Evolutionary conservation across 1,140 invertebrate species (phyloP).

Genomic region (Drosophila albomicans): DNA sequence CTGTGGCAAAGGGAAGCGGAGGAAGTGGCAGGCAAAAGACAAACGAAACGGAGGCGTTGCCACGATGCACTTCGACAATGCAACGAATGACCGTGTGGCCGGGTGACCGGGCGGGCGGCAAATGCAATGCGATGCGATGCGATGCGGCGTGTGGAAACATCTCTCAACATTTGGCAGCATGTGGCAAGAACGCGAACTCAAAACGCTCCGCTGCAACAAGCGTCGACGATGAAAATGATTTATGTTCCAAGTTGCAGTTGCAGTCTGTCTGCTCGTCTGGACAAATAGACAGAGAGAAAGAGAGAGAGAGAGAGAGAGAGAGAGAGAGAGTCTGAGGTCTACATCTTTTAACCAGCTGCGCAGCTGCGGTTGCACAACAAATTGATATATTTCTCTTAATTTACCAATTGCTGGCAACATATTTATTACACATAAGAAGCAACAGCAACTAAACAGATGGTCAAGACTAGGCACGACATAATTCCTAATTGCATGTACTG

Average conservation of each 20-base stretch:
- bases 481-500: no score
- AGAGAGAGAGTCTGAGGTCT: not conserved
- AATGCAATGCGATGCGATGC: constrained; percentile 31
- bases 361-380: constrained; percentile 53
- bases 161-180: constrained; percentile 76
- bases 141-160: constrained; percentile 33
- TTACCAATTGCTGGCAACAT: constrained; percentile 67
- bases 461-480: not conserved
- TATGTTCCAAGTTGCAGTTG: constrained; percentile 57
- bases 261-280: constrained; percentile 42
- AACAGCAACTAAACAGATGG: constrained; percentile 19
- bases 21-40: constrained; percentile 2
- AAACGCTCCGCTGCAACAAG: constrained; percentile 72
- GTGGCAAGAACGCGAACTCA: constrained; percentile 72
- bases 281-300: not conserved
- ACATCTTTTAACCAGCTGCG: constrained; percentile 53
- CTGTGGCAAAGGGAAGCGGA: constrained; percentile 5
- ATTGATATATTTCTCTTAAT: constrained; percentile 70
- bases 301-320: not conserved
- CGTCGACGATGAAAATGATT: constrained; percentile 52
- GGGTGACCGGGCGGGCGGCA: constrained; percentile 24
- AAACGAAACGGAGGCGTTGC: constrained; percentile 34
- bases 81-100: constrained; percentile 7
- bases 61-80: constrained; percentile 25
- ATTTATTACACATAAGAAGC: constrained; percentile 64